These are phyloP conservation scores for Anthoscopus minutus DNA, from an alignment of 2,113 vertebrate genomes.

Conservation along the genomic window DNA sequence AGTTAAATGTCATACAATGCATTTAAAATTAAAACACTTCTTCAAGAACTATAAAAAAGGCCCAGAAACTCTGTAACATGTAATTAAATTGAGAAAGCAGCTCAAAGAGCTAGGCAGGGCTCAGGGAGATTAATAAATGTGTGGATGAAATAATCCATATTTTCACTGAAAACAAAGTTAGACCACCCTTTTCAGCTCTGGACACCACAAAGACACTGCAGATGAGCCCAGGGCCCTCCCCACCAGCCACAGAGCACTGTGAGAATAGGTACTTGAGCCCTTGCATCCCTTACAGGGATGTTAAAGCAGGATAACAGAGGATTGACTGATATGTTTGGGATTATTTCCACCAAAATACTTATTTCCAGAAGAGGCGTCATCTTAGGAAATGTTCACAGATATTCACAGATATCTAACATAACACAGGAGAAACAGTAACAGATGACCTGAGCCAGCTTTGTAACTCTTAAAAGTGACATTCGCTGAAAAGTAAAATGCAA, in stretches of 20 bases:
- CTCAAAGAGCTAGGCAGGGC: slow-evolving; percentile 28
- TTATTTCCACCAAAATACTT: neutral
- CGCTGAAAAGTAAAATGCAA: neutral
- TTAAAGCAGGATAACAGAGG: neutral
- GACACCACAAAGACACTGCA: neutral
- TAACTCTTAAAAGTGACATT: neutral
- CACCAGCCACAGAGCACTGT: neutral
- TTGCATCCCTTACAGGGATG: neutral
- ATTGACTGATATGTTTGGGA: neutral
- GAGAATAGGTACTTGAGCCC: neutral
- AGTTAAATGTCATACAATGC: neutral
- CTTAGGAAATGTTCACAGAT: neutral
- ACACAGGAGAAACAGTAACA: neutral
- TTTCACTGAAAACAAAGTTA: neutral
- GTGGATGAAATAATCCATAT: neutral
- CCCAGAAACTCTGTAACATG: neutral
- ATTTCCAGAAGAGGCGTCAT: neutral
- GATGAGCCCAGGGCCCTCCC: neutral
- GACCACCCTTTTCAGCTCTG: neutral
- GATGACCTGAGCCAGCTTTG: neutral
- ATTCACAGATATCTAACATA: neutral
- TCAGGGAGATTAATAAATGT: neutral
- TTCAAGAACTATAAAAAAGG: slow-evolving; percentile 2
- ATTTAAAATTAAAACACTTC: slow-evolving; percentile 24
- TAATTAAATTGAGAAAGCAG: slow-evolving; percentile 17